Percentiles rank a stretch among this genome's conserved stretches.
phyloP scores from a whole-genome alignment of 2,797 vertebrate genomes.

The Scolopax bukidnonensis region DNA sequence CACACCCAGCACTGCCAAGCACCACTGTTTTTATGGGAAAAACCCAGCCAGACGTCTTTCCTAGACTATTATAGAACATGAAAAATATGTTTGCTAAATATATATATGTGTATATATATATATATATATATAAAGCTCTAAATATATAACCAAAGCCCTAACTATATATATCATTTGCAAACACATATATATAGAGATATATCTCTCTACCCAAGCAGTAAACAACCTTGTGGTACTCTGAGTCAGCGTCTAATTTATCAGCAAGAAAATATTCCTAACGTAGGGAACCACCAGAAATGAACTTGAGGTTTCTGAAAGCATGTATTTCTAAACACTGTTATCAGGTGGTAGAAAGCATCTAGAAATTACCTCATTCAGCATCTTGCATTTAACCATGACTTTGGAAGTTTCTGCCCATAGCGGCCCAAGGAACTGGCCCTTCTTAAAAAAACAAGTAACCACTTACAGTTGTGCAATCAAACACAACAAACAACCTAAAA shows the following conservation, averaged over 20 bases:
- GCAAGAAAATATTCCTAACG: background rate
- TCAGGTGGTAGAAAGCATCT: background rate
- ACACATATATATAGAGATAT: background rate
- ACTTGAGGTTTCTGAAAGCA: background rate
- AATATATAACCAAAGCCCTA: background rate
- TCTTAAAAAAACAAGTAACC: background rate
- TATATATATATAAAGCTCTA: background rate
- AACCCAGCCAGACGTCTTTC: background rate
- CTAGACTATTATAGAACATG: constrained; percentile 7
- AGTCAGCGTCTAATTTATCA: background rate
- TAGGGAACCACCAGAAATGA: background rate
- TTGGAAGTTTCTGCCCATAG: background rate
- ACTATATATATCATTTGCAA: background rate
- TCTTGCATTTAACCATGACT: background rate
- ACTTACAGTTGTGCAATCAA: background rate
- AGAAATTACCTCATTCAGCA: background rate
- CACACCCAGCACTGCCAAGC: constrained; percentile 43
- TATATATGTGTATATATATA: background rate
- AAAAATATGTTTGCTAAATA: constrained; percentile 38
- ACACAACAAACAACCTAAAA: background rate
- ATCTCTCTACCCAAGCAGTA: background rate
- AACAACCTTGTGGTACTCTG: background rate
- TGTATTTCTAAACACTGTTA: background rate
- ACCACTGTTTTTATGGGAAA: constrained; percentile 19
- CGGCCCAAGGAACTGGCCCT: background rate